A percentile compares a stretch with the other conserved stretches of the same genome.
phyloP scores from a whole-genome alignment of 2,113 vertebrate species.

The Otus sunia region DNA sequence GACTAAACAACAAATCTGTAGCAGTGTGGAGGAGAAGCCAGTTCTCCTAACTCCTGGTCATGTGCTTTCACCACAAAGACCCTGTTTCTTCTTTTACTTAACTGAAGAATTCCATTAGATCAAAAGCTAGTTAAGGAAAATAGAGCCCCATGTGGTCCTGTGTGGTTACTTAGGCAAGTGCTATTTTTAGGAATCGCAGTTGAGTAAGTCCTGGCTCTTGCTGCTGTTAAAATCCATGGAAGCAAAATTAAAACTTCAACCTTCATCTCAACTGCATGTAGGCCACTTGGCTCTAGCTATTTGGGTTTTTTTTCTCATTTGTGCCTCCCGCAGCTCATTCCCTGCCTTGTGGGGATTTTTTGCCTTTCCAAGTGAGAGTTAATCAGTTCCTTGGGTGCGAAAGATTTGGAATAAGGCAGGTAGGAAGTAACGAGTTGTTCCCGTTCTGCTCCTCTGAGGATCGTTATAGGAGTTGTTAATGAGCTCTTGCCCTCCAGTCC shows the following conservation, averaged over 20 bases:
- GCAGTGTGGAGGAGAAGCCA: slow-evolving; percentile 24
- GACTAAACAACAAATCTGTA: slow-evolving; percentile 38
- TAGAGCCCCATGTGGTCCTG: slow-evolving; percentile 65
- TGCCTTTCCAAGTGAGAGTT: slow-evolving; percentile 15
- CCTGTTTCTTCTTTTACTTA: slow-evolving; percentile 67
- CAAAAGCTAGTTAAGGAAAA: slow-evolving; percentile 71
- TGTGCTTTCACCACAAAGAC: slow-evolving; percentile 57
- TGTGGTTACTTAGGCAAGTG: slow-evolving; percentile 67
- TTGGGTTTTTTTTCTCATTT: background rate
- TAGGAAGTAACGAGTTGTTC: background rate
- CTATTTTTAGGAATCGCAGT: slow-evolving; percentile 68
- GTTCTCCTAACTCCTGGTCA: slow-evolving; percentile 40
- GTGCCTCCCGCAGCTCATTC: background rate
- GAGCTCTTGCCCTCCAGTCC: background rate
- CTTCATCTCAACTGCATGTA: slow-evolving; percentile 8
- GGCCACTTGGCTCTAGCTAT: slow-evolving; percentile 19
- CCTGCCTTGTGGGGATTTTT: background rate
- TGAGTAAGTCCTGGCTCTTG: slow-evolving; percentile 59
- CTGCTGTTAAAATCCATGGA: slow-evolving; percentile 56
- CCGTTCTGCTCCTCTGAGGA: background rate
- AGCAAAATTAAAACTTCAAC: slow-evolving; percentile 58
- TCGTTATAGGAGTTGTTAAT: background rate
- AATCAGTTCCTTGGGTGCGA: slow-evolving; percentile 8
- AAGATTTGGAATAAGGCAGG: background rate
- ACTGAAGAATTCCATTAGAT: slow-evolving; percentile 68